Evolutionary conservation across 2,797 vertebrate genomes (phyloP).

Genomic region (Austrolebias charrua): DNA sequence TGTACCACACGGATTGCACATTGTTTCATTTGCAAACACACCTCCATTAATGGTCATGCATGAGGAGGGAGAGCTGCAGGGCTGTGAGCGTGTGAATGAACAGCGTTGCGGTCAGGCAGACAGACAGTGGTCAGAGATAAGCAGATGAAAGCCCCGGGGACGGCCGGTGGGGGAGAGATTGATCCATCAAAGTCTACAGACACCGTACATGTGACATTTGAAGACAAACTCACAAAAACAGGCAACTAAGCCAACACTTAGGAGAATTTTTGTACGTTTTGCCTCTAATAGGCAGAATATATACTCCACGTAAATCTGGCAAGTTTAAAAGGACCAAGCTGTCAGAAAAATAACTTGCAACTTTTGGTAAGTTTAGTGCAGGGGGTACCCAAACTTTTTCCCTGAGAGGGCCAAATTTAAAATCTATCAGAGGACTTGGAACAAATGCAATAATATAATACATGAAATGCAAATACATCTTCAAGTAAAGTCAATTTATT

Average conservation of each 20-base stretch:
- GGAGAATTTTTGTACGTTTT: slow-evolving; percentile 11
- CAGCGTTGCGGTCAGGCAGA: slow-evolving; percentile 72
- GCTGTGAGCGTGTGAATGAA: slow-evolving; percentile 69
- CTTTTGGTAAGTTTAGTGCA: slow-evolving; percentile 20
- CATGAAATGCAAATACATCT: too few relatives aligned
- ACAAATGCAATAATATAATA: too few relatives aligned
- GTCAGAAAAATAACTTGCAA: background rate
- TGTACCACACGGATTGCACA: slow-evolving; percentile 1
- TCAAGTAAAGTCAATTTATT: too few relatives aligned
- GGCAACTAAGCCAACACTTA: slow-evolving; percentile 11
- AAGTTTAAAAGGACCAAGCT: background rate
- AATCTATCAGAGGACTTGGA: too few relatives aligned
- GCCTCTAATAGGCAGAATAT: background rate
- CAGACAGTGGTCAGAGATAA: slow-evolving; percentile 81
- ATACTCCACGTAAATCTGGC: background rate
- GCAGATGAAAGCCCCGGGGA: slow-evolving; percentile 74
- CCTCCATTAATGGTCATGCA: slow-evolving; percentile 46
- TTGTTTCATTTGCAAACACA: slow-evolving; percentile 30
- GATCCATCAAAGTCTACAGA: slow-evolving; percentile 74
- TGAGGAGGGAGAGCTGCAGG: slow-evolving; percentile 48
- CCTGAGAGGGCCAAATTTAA: too few relatives aligned
- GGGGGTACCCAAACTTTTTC: too few relatives aligned
- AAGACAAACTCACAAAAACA: slow-evolving; percentile 61
- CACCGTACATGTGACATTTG: slow-evolving; percentile 69
- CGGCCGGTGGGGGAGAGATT: slow-evolving; percentile 72